Base-by-base conservation (phyloP, 1,140 invertebrate genomes). In the Heliconius eleuchia region DNA sequence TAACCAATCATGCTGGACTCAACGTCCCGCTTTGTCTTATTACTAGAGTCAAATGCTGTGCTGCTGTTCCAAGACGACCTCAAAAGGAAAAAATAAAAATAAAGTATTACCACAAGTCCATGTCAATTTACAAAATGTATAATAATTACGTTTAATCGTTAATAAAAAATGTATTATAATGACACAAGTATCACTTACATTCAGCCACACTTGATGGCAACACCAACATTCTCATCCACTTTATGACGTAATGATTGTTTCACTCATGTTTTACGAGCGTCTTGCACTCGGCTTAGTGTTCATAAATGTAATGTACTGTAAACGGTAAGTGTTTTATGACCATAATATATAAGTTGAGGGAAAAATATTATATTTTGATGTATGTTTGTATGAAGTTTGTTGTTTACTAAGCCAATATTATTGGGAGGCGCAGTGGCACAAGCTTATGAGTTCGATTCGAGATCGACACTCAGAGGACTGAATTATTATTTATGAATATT, bases 181-280 rank as follows among this genome's bases (percentile, higher is more conserved):
- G 9, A 30, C 27, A 23, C n/a, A 23, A 57, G 9, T 66, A 30
- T 8, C 23, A 27, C 60, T 27, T 66, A 23, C 23, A 66, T 30
- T 30, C 3, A 1, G 27, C 11, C 60, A 66, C 60, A 16, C 5
- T 66, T 18, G 60, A 27, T 66, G 60, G 27, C 60, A 30, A 60
- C 60, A 66, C 27, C 60, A 16, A 66, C 60, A 66, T 66, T 66
- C 60, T 66, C 60, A 66, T 66, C 30, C 60, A 66, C 60, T 66
- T 66, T 66, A 66, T 30, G 60, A 66, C 60, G 60, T 30, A 66
- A 66, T 66, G 60, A 66, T 66, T 66, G 60, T 66, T 66, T 66
- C 27, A 66, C 60, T 66, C 27, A 30, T 66, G 60, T n/a, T 66
- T 66, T 66, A 66, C 13, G 60, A 66, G 60, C 60, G 27, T 66